Conservation (phyloP, 1,140 invertebrate genomes). For the Micrasema longulum region DNA sequence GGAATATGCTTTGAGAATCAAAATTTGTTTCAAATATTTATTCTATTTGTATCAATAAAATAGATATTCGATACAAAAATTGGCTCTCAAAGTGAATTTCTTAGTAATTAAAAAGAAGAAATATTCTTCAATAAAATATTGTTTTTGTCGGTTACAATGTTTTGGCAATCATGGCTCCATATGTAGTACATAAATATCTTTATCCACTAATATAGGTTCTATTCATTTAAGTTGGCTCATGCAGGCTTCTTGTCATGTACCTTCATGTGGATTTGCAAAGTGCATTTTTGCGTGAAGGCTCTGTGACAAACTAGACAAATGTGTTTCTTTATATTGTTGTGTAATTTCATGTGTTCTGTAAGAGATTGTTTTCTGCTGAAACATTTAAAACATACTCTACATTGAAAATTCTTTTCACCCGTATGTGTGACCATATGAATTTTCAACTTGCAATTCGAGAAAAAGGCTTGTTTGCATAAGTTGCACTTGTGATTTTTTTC, state of each 20-base stretch:
- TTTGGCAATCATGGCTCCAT: too few relatives aligned
- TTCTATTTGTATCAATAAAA: too few relatives aligned
- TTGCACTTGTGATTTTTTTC: conserved; percentile 42
- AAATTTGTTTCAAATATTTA: too few relatives aligned
- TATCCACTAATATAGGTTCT: too few relatives aligned
- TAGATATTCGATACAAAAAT: too few relatives aligned
- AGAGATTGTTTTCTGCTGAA: conserved; percentile 78
- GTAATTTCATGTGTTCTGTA: conserved; percentile 77
- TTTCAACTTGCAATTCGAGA: conserved; percentile 33
- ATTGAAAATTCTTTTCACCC: conserved; percentile 72
- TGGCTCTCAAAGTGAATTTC: too few relatives aligned
- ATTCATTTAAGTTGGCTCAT: too few relatives aligned
- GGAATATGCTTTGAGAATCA: too few relatives aligned
- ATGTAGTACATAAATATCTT: too few relatives aligned
- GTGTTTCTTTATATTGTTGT: conserved; percentile 69
- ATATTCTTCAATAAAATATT: too few relatives aligned
- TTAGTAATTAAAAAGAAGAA: too few relatives aligned
- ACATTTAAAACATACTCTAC: conserved; percentile 67
- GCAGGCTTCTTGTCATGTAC: conserved; percentile 57
- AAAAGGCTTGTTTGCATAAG: conserved; percentile 44
- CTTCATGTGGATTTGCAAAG: conserved; percentile 63
- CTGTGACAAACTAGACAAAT: conserved; percentile 67
- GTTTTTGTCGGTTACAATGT: too few relatives aligned
- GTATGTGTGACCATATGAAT: conserved; percentile 73
- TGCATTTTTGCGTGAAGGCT: conserved; percentile 67